Conservation (phyloP, 1,140 invertebrate genomes). For the Laupala kohalensis region DNA sequence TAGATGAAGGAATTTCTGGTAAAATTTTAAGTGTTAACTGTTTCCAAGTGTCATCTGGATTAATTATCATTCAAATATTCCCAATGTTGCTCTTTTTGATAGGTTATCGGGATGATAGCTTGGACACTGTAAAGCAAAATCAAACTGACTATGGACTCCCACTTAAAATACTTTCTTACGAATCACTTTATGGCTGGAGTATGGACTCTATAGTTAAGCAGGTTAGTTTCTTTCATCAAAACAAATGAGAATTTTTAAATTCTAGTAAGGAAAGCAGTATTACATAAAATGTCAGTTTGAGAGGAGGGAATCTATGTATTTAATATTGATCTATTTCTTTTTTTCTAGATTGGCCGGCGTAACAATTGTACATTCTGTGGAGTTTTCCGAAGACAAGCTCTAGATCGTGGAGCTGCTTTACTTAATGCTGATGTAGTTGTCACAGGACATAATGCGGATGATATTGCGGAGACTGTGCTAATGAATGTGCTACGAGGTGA, state of each 20-base stretch:
- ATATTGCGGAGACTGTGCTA: conserved; percentile 95
- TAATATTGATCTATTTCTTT: conserved; percentile 10
- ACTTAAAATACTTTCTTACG: conserved; percentile 92
- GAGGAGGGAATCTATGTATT: background rate
- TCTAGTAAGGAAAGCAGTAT: background rate
- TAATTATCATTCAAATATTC: too few species aligned
- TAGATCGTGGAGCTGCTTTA: conserved; percentile 83
- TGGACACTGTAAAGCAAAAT: conserved; percentile 93
- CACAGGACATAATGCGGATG: conserved; percentile 99
- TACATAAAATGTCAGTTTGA: background rate
- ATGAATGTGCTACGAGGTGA: conserved; percentile 98
- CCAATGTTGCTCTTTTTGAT: conserved; percentile 15
- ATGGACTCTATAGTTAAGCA: conserved; percentile 97
- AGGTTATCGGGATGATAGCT: conserved; percentile 95
- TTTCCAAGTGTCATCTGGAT: background rate
- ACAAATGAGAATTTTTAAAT: background rate
- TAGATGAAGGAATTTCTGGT: conserved; percentile 95
- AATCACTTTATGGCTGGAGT: conserved; percentile 98
- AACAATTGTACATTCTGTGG: conserved; percentile 99
- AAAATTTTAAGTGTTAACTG: background rate
- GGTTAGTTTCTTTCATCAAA: conserved; percentile 24
- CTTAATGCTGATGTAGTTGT: conserved; percentile 86
- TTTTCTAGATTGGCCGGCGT: conserved; percentile 72
- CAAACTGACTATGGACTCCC: conserved; percentile 85
- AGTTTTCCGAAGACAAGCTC: conserved; percentile 88